Evolutionary conservation across 2,888 invertebrate genomes (phyloP), one percentile per base, ranked within the genome.

Genomic region (Orthonevra nobilis): DNA sequence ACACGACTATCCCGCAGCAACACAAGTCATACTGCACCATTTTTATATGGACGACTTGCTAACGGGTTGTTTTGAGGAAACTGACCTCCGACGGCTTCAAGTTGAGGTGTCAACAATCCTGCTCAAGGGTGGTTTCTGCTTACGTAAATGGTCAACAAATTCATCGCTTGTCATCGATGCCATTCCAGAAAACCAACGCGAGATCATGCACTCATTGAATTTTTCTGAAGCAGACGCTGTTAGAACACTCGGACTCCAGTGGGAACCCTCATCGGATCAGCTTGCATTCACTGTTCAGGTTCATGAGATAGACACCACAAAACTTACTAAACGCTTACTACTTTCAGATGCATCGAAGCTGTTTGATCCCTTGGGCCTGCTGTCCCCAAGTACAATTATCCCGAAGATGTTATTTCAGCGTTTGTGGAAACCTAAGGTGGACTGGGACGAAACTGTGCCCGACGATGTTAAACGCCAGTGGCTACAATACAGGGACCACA

Each of bases 81-180:
- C n/a, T n/a, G n/a, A n/a, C n/a, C n/a, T n/a, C n/a, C n/a, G n/a
- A n/a, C n/a, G n/a, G n/a, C n/a, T n/a, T n/a, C n/a, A n/a, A n/a
- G n/a, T n/a, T n/a, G n/a, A n/a, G n/a, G n/a, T n/a, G n/a, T n/a
- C n/a, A n/a, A n/a, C n/a, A n/a, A n/a, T n/a, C n/a, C n/a, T n/a
- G n/a, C n/a, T n/a, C n/a, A n/a, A n/a, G 1, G 81, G 56, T n/a
- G 73, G 68, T 7, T 68, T 81, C 30, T n/a, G 6, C 5, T 7
- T 81, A 14, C 30, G 68, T 15, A 81, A 81, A 44, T 81, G 75
- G 75, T 50, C 34, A 77, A 82, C 36, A 2, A 42, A 3, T n/a
- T n/a, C n/a, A n/a, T n/a, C n/a, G n/a, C n/a, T n/a, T n/a, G n/a
- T n/a, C n/a, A n/a, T n/a, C n/a, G n/a, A n/a, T n/a, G n/a, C n/a